phyloP scores from a whole-genome alignment of 2,797 vertebrate genomes.

The Chaunax sp. region DNA sequence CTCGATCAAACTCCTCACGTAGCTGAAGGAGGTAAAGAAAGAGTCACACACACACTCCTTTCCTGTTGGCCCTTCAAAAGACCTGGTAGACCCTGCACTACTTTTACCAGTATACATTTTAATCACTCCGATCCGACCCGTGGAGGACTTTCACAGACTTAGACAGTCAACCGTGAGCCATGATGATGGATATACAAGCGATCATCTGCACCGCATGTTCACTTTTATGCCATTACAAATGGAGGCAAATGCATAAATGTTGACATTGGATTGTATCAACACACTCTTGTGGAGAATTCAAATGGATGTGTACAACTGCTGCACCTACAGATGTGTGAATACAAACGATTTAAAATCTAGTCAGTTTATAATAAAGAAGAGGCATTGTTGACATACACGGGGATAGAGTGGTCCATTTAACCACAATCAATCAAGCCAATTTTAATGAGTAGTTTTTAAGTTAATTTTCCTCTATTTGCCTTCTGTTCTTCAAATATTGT shows the following conservation, averaged over 20 bases:
- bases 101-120: slow-evolving; percentile 27
- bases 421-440: slow-evolving; percentile 3
- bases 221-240: neutral
- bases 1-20: slow-evolving; percentile 94
- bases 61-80: slow-evolving; percentile 34
- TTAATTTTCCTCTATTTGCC: neutral
- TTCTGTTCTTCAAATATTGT: neutral
- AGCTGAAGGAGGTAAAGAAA: slow-evolving; percentile 76
- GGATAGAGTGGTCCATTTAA: neutral
- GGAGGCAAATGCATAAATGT: slow-evolving; percentile 11
- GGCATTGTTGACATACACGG: slow-evolving; percentile 14
- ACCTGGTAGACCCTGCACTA: slow-evolving; percentile 13
- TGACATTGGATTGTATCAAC: slow-evolving; percentile 31
- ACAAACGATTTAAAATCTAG: slow-evolving; percentile 12
- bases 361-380: slow-evolving; percentile 28
- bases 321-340: slow-evolving; percentile 18
- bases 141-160: slow-evolving; percentile 38
- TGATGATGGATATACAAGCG: neutral
- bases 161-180: neutral
- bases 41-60: slow-evolving; percentile 9
- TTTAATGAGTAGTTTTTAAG: neutral
- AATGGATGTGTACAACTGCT: slow-evolving; percentile 5
- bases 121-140: slow-evolving; percentile 41
- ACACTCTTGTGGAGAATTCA: neutral
- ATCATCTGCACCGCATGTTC: neutral